Percentiles rank a stretch among this genome's conserved stretches.
These are phyloP conservation scores for Willisornis vidua DNA, from an alignment of 2,113 vertebrate genomes.

Conservation along the genomic window DNA sequence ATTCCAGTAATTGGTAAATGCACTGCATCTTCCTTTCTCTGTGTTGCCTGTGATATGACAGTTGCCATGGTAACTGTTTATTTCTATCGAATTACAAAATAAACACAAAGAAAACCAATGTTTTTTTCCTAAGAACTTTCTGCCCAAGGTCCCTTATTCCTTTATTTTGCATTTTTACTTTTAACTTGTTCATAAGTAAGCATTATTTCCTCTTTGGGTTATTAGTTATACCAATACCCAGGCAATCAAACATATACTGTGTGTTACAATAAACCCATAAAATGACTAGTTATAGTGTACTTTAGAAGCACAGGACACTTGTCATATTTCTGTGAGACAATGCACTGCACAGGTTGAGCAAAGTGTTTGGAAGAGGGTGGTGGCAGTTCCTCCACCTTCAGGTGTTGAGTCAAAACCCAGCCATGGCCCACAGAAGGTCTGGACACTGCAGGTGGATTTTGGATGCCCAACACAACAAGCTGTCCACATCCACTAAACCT, in stretches of 20 bases:
- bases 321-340: background rate
- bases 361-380: background rate
- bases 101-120: constrained; percentile 11
- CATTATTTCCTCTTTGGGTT: background rate
- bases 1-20: background rate
- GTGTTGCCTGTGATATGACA: background rate
- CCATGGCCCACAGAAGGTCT: background rate
- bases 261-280: background rate
- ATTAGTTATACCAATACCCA: background rate
- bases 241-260: background rate
- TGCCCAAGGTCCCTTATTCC: background rate
- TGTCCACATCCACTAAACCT: background rate
- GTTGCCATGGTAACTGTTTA: constrained; percentile 50
- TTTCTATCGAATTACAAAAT: background rate
- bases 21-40: background rate
- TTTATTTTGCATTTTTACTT: background rate
- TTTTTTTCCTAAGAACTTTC: background rate
- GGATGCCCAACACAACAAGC: background rate
- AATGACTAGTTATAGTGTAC: background rate
- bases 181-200: background rate
- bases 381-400: background rate
- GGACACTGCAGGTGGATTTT: background rate
- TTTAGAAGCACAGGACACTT: background rate
- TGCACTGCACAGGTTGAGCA: accelerated
- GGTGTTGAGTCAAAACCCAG: accelerated